A percentile compares a stretch with the other conserved stretches of the same genome.
phyloP scores from a whole-genome alignment of 2,113 vertebrate genomes.

The Callorhinus ursinus region DNA sequence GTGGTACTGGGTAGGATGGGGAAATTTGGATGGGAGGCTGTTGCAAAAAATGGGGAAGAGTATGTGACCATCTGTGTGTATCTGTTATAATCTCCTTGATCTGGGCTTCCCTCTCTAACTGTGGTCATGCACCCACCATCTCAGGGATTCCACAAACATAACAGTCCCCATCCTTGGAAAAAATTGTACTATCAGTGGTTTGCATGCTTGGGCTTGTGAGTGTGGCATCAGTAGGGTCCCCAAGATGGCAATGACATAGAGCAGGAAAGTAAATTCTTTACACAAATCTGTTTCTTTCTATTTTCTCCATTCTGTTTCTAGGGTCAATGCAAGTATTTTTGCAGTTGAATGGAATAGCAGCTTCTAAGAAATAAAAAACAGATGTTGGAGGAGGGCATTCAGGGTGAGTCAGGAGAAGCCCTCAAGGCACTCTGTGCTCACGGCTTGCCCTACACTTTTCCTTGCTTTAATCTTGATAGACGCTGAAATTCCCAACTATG shows the following conservation, averaged over 20 bases:
- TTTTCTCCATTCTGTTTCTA: constrained; percentile 73
- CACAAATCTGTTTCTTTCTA: constrained; percentile 52
- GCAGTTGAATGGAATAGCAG: constrained; percentile 76
- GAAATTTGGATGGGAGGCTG: background rate
- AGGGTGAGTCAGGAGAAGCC: constrained; percentile 69
- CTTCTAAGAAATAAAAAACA: constrained; percentile 78
- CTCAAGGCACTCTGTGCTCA: constrained; percentile 35
- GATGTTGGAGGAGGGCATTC: constrained; percentile 75
- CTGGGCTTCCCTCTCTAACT: background rate
- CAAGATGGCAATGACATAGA: background rate
- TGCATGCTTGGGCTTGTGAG: background rate
- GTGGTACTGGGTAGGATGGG: background rate
- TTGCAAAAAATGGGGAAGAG: constrained; percentile 10
- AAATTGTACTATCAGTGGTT: background rate
- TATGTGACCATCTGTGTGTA: background rate
- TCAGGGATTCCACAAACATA: constrained; percentile 26
- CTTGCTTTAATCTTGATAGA: constrained; percentile 35
- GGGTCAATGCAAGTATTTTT: constrained; percentile 75
- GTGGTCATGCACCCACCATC: background rate
- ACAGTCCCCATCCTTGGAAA: background rate
- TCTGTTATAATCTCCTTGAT: constrained; percentile 14
- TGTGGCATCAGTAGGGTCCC: background rate
- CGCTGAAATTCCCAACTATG: background rate
- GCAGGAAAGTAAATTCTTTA: constrained; percentile 39
- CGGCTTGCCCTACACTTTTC: constrained; percentile 8